phyloP scores from a whole-genome alignment of 2,888 invertebrate genomes.

The Malacosoma neustria region DNA sequence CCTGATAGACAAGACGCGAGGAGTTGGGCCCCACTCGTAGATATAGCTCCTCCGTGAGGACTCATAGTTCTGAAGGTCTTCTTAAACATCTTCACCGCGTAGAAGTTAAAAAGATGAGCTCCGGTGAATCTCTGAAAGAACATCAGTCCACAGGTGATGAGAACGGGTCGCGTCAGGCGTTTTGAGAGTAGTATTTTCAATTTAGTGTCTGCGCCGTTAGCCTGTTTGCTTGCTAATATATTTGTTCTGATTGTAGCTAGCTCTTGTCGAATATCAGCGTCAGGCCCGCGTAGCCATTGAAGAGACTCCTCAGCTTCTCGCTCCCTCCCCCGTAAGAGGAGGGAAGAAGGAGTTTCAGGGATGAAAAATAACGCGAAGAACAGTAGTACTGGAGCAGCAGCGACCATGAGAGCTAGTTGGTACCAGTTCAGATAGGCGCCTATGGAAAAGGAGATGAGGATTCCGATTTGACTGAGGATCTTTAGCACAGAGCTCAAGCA shows the following conservation, averaged over 20 bases:
- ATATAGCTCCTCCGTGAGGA: conserved; percentile 88
- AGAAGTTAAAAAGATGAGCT: conserved; percentile 88
- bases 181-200: conserved; percentile 53
- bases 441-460: conserved; percentile 85
- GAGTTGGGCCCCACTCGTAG: conserved; percentile 88
- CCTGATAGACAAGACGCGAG: conserved; percentile 87
- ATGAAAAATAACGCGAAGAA: conserved; percentile 84
- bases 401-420: conserved; percentile 85
- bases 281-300: conserved; percentile 85
- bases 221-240: conserved; percentile 69
- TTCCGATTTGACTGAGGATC: conserved; percentile 88
- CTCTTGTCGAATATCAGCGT: conserved; percentile 84
- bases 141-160: conserved; percentile 90
- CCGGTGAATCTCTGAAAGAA: conserved; percentile 91
- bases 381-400: conserved; percentile 83
- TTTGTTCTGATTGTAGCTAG: conserved; percentile 82
- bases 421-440: conserved; percentile 90
- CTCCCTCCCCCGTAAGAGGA: conserved; percentile 83
- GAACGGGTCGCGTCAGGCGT: conserved; percentile 78
- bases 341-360: conserved; percentile 91
- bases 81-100: conserved; percentile 89
- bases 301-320: conserved; percentile 83
- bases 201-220: conserved; percentile 42
- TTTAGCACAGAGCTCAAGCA: conserved; percentile 90
- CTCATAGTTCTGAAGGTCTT: conserved; percentile 87